Evolutionary conservation across 2,888 invertebrate species (phyloP).

Genomic region (Podotricha telesiphe): DNA sequence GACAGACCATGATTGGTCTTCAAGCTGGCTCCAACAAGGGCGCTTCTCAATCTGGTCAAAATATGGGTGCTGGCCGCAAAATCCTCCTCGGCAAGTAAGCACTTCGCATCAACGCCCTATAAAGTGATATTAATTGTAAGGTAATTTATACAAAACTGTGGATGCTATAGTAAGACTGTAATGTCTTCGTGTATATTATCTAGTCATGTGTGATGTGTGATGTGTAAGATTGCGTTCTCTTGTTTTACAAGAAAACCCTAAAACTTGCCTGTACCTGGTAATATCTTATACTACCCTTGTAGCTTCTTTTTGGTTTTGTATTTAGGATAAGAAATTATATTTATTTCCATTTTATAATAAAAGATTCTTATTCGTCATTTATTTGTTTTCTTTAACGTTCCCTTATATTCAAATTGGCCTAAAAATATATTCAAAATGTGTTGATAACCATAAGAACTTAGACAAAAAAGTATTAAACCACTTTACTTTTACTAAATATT

Average conservation of each 20-base stretch:
- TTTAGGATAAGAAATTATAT: slow-evolving; percentile 74
- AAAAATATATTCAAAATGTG: too few relatives aligned
- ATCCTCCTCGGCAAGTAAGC: slow-evolving; percentile 94
- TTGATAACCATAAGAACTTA: too few relatives aligned
- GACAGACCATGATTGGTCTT: slow-evolving; percentile 94
- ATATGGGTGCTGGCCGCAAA: slow-evolving; percentile 94
- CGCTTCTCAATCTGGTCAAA: slow-evolving; percentile 95
- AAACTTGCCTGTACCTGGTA: slow-evolving; percentile 49
- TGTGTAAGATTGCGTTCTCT: slow-evolving; percentile 55
- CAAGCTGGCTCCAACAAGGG: slow-evolving; percentile 99
- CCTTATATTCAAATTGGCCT: neutral
- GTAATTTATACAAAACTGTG: slow-evolving; percentile 74
- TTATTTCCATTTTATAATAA: slow-evolving; percentile 80
- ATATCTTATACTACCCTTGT: slow-evolving; percentile 56
- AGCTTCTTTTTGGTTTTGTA: slow-evolving; percentile 71
- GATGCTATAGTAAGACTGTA: slow-evolving; percentile 72
- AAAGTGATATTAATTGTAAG: slow-evolving; percentile 81
- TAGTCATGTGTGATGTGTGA: slow-evolving; percentile 58
- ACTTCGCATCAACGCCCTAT: slow-evolving; percentile 49
- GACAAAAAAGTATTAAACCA: too few relatives aligned
- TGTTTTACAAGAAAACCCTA: slow-evolving; percentile 47
- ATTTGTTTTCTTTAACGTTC: slow-evolving; percentile 35
- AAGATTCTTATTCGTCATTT: slow-evolving; percentile 50
- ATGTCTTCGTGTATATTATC: slow-evolving; percentile 53
- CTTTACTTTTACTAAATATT: too few relatives aligned